A percentile compares a stretch with the other conserved stretches of the same genome.
Conservation (phyloP, 2,797 vertebrate genomes). For the Crocidura indochinensis region DNA sequence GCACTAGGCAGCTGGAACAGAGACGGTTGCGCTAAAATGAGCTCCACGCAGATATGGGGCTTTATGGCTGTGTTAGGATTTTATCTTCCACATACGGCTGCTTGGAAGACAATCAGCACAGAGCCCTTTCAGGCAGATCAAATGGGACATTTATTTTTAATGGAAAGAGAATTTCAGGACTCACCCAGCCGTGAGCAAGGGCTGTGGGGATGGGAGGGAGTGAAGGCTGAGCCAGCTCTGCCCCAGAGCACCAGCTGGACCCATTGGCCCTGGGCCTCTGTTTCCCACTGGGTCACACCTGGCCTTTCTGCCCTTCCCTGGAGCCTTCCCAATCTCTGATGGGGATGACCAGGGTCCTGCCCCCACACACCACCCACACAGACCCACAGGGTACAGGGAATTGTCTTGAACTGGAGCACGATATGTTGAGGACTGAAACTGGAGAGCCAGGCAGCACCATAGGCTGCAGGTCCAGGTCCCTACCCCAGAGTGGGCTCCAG, state of each 20-base stretch:
- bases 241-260: too few relatives aligned
- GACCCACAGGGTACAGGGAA: too few relatives aligned
- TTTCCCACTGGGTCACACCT: too few relatives aligned
- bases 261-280: background rate
- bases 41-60: conserved; percentile 91
- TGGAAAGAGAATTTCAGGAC: conserved; percentile 90
- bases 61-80: conserved; percentile 91
- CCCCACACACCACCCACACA: background rate
- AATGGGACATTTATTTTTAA: conserved; percentile 92
- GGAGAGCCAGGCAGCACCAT: too few relatives aligned
- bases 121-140: conserved; percentile 88
- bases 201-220: conserved; percentile 55
- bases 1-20: conserved; percentile 67
- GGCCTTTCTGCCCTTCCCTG: too few relatives aligned
- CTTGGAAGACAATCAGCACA: conserved; percentile 87
- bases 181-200: conserved; percentile 87
- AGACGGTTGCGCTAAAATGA: conserved; percentile 91
- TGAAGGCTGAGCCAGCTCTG: too few relatives aligned
- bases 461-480: too few relatives aligned
- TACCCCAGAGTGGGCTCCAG: too few relatives aligned
- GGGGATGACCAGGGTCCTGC: background rate
- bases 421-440: too few relatives aligned
- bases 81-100: conserved; percentile 88
- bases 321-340: background rate
- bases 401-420: too few relatives aligned